Evolutionary conservation across 2,797 vertebrate genomes (phyloP).

Genomic region (Xiphorhynchus erythropygius): DNA sequence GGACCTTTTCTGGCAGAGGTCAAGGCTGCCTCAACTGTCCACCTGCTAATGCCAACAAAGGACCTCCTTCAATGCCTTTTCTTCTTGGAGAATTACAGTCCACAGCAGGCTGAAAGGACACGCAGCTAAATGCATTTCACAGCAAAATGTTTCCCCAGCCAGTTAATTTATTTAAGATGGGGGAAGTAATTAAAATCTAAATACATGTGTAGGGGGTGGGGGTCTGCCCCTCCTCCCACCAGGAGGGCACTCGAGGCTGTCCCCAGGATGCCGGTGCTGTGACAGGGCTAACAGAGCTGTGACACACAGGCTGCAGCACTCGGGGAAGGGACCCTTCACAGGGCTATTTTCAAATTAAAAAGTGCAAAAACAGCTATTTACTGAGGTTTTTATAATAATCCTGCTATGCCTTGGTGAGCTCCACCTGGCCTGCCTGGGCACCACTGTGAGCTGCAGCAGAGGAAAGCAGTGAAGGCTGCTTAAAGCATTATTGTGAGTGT

Average conservation of each 20-base stretch:
- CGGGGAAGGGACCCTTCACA: neutral
- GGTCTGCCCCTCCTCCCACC: constrained; percentile 4
- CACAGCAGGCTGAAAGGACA: constrained; percentile 44
- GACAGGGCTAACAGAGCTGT: neutral
- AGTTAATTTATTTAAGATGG: constrained; percentile 45
- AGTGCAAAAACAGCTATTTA: constrained; percentile 20
- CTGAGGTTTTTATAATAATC: constrained; percentile 79
- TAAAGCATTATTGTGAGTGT: neutral
- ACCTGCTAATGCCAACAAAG: constrained; percentile 69
- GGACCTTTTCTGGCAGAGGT: constrained; percentile 54
- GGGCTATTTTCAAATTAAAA: neutral
- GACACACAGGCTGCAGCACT: neutral
- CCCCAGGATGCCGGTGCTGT: neutral
- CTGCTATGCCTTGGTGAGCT: constrained; percentile 74
- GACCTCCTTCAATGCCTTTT: constrained; percentile 57
- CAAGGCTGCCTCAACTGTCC: constrained; percentile 62
- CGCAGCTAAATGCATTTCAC: constrained; percentile 24
- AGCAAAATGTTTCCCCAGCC: constrained; percentile 44
- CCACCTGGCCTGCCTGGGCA: constrained; percentile 80
- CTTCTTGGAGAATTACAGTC: constrained; percentile 41
- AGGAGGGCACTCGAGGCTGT: neutral
- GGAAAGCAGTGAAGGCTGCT: neutral
- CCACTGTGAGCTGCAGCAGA: constrained; percentile 74
- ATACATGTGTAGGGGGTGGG: constrained; percentile 54
- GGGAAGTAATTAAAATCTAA: constrained; percentile 64